Evolutionary conservation across 2,888 invertebrate species (phyloP), one percentile per base, ranked within the genome.

Genomic region (Synergus gifuensis): DNA sequence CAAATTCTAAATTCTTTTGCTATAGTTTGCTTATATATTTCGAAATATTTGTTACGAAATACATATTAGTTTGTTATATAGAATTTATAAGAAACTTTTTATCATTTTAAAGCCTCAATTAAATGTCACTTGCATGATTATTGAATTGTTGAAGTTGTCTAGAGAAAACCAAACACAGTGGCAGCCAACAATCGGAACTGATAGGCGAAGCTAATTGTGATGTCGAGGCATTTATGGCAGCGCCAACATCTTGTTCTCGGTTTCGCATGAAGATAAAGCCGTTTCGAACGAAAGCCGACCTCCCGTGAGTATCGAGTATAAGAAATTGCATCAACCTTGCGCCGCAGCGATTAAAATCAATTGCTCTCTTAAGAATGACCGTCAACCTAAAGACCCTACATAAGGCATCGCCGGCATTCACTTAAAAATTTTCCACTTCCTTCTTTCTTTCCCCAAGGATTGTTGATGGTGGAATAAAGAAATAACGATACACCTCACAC

Each of bases 281-380:
- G 88, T 89, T 90, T 89, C 88, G 83, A 87, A 87, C 82, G 88
- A 88, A 89, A 86, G 76, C 85, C 86, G 88, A 89, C 89, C 89
- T 89, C 89, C 87, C 87, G 86, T 86, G 89, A 89, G 89, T 87
- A 88, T 88, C 89, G 84, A 81, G 88, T 89, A 88, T 87, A 73
- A 73, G 69, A 73, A 73, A 54, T 73, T n/a, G 54, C 54, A 73
- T 73, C 54, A 73, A 73, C 46, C 73, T 54, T 36, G 54, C 36
- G 73, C 54, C 54, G 49, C 54, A 73, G 40, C 49, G 73, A 73
- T 73, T 73, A 36, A 73, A 73, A 73, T 73, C 54, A 54, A 73
- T 73, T 73, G 73, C 73, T 36, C 73, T 73, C 46, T 69, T 69
- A 69, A 69, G 69, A 49, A 44, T 67, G 67, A 22, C 12, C 67